phyloP scores from a whole-genome alignment of 1,140 invertebrate species.

The Drosophila prosaltans region DNA sequence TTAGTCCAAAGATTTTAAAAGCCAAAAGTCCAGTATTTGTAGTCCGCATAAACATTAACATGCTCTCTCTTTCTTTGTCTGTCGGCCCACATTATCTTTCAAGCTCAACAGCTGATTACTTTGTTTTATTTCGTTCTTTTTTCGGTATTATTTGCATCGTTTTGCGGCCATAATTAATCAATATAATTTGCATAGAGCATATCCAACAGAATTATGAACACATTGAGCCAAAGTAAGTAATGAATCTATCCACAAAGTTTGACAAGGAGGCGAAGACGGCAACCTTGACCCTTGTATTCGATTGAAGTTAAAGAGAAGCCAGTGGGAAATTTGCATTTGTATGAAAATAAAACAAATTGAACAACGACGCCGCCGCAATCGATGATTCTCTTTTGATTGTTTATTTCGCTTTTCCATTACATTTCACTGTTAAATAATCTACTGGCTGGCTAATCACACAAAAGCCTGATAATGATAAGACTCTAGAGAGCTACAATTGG shows the following conservation, averaged over 20 bases:
- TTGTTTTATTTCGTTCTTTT: conserved; percentile 24
- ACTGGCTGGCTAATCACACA: conserved; percentile 42
- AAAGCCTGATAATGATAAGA: conserved; percentile 48
- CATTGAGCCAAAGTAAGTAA: conserved; percentile 42
- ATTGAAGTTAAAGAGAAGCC: conserved; percentile 19
- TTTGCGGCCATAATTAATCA: conserved; percentile 26
- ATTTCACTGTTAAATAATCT: conserved; percentile 54
- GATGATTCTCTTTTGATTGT: conserved; percentile 29
- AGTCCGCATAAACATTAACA: conserved; percentile 4
- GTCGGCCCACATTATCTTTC: conserved; percentile 1
- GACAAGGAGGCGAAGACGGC: conserved; percentile 24
- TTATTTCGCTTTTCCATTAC: conserved; percentile 41
- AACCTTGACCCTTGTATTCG: conserved; percentile 65
- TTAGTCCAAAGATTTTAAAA: not conserved
- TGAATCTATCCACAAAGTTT: conserved; percentile 19
- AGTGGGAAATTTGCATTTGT: not conserved
- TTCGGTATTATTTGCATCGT: conserved; percentile 4
- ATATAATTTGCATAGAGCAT: conserved; percentile 4
- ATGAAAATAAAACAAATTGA: conserved; percentile 11
- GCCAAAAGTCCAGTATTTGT: not conserved
- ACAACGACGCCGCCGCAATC: not conserved
- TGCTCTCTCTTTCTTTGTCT: not conserved
- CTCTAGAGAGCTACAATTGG: conserved; percentile 8
- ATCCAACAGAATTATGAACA: not conserved
- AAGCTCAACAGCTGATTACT: conserved; percentile 48